Base-by-base conservation (phyloP, 1,140 invertebrate genomes). In the Calycopis cecrops region DNA sequence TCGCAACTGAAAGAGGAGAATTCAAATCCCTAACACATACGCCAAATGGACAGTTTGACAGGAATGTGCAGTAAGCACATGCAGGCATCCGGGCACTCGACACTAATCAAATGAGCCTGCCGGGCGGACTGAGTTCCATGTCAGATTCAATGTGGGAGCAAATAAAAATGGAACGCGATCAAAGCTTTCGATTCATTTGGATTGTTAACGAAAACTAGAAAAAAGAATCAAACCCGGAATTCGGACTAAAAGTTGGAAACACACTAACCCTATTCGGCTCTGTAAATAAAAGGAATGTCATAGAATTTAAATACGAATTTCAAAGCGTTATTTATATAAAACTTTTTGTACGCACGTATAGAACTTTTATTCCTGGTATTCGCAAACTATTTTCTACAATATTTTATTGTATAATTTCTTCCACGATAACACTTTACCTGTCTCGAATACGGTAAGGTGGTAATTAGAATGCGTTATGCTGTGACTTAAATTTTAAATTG, bases 21-120 rank as follows among this genome's bases (percentile, higher is more conserved):
- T 64, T 66, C 69, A 69, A 71, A 57, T 62, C 35, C 58, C 44
- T 63, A 71, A 64, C 60, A 69, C 62, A 67, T 73, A 69, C 62
- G 48, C 18, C 34, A 59, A 65, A 62, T 62, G 58, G 67, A 47
- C 58, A 71, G 55, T 55, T 40, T 60, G 57, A 60, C 59, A 21
- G 54, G 17, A 34, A 60, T 48, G 40, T 35, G 38, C 35, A 52
- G 35, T 58, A 34, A 14, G 48, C 18, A 50, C 37, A 40, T 42
- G 35, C 10, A 60, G 34, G 48, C 47, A 33, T 37, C 38, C 55
- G 58, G 57, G 62, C 60, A 28, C 48, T 54, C 38, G 48, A 55
- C 54, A 53, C 59, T 69, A 74, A 74, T 74, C 63, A 69, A 72
- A 74, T 74, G 63, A 58, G 57, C 49, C 55, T 54, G 44, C 55